Base-by-base conservation (phyloP, 2,888 invertebrate species). In the Acanthosoma haemorrhoidale region DNA sequence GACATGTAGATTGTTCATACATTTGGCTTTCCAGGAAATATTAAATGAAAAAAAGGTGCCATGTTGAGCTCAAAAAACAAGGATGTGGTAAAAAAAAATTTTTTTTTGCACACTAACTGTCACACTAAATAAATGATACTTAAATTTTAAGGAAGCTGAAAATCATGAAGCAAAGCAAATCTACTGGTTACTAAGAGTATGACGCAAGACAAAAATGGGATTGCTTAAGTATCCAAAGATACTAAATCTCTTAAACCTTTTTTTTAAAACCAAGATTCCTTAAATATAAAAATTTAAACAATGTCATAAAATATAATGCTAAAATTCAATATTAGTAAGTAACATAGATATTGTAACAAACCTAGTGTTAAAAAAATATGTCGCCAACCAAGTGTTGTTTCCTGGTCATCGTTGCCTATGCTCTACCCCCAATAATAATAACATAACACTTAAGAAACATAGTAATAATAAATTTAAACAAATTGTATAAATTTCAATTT, bases 131-230 rank as follows among this genome's bases (percentile, higher is more conserved):
- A 69, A 73, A 70, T 69, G 64, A 70, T 67, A 70, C 67, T 72
- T 72, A 74, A 72, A 72, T 72, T 72, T 74, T 72, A 72, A 72
- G 72, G 60, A 71, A 73, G 72, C 72, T 73, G 72, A 75, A 71
- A 72, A 68, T 69, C 71, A 73, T 69, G 71, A 72, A 74, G 72
- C 74, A 72, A 72, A 69, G 71, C 71, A 71, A 73, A 72, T 68
- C 73, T 71, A 71, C 73, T 72, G 74, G 71, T 71, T 72, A 73
- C 74, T 73, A 71, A 73, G 68, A 72, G 73, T 74, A 75, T 75
- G 75, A 75, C 75, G 75, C 75, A 73, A 75, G 73, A 73, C 68
- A 71, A 71, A 68, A 34, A 70, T 36, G 21, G 60, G 36, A 67
- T 43, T 67, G 29, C 25, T 34, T 18, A 38, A 64, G 25, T 31